Base-by-base conservation (phyloP, 2,888 invertebrate genomes). In the Ephialtes manifestator region DNA sequence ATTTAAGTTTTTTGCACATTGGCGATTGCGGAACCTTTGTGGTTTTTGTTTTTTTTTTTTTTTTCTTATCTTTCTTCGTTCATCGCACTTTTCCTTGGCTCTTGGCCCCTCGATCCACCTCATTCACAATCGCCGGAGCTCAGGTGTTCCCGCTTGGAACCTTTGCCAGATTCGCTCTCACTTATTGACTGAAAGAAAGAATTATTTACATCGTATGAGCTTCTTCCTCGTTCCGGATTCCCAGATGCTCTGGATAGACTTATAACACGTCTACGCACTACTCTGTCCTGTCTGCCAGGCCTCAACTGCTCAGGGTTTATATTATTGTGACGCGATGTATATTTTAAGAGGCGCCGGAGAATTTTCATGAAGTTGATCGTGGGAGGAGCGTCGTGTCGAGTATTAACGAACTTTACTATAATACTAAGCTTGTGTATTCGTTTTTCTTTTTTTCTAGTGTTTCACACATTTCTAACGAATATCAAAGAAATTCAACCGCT, bases 281-380 rank as follows among this genome's bases (percentile, higher is more conserved):
- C 15, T 82, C 71, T 43, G 67, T 70, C 20, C 78, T 79, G 75
- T 85, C 82, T 65, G 82, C 53, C 79, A 79, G 75, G 75, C 51
- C 71, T 79, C 82, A 39, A 77, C 31, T 39, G 46, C 46, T 43
- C 60, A 79, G 70, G 87, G 89, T 89, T 90, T 90, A 89, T 89
- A 90, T 90, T 90, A 89, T 90, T 90, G 88, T 88, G 90, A 83
- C 87, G 88, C 80, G 83, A 85, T 91, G 92, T 93, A 91, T 92
- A 93, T 92, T 93, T 92, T 91, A 79, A 90, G 90, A 89, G 87
- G 87, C 55, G 65, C 76, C 79, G 84, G 84, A 91, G 92, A 92
- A 92, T 93, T 93, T 92, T 92, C 91, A 92, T 91, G 91, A 92
- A 91, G 92, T 90, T 90, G 55, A 70, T 70, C 48, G 51, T 39